Evolutionary conservation across 2,797 vertebrate species (phyloP).

Genomic region (Gymnoscopelus braueri): DNA sequence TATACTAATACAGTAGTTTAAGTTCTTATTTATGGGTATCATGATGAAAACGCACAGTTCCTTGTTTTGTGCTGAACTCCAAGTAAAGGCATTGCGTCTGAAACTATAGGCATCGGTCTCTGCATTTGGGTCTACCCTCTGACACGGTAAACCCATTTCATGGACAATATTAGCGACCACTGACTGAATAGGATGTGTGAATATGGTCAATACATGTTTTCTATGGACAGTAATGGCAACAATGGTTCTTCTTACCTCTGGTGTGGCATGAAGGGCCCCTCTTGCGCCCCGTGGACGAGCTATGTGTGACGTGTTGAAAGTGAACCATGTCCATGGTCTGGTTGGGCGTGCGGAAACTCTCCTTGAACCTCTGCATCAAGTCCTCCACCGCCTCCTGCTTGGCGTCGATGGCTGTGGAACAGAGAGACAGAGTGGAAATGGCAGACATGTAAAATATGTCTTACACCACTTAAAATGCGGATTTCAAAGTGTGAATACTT

Average conservation of each 20-base stretch:
- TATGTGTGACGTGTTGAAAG: conserved; percentile 89
- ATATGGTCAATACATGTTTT: too few relatives aligned
- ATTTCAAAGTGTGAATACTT: conserved; percentile 12
- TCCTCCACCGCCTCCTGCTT: conserved; percentile 93
- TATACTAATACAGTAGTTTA: too few relatives aligned
- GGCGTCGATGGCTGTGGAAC: conserved; percentile 83
- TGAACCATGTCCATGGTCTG: conserved; percentile 91
- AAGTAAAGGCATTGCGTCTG: too few relatives aligned
- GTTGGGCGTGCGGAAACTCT: conserved; percentile 92
- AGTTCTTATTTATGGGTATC: too few relatives aligned
- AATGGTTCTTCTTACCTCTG: conserved; percentile 81
- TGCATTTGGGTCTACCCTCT: too few relatives aligned
- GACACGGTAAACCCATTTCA: too few relatives aligned
- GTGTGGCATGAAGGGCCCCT: conserved; percentile 84
- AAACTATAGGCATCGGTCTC: too few relatives aligned
- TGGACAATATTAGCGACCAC: too few relatives aligned
- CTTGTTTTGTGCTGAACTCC: too few relatives aligned
- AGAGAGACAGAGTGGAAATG: conserved; percentile 53
- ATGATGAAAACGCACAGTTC: too few relatives aligned
- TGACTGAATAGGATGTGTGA: too few relatives aligned
- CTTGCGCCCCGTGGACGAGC: conserved; percentile 85
- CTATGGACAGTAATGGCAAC: too few relatives aligned
- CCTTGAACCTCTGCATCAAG: conserved; percentile 97
- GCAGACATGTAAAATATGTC: conserved; percentile 29
- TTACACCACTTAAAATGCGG: conserved; percentile 14